Evolutionary conservation across 2,888 invertebrate genomes (phyloP).

Genomic region (Lepetodrilus schrolli): DNA sequence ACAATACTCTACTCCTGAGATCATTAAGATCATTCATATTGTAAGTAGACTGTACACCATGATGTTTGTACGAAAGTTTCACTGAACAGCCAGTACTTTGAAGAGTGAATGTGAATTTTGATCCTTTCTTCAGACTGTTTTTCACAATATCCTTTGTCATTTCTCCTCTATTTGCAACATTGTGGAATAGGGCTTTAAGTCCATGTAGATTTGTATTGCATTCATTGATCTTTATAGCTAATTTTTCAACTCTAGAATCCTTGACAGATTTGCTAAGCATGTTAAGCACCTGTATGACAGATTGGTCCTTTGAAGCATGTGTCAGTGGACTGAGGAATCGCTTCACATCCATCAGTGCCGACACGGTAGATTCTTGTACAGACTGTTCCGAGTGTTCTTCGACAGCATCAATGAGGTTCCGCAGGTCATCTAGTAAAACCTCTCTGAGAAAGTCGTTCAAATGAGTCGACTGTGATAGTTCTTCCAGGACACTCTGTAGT

Average conservation of each 20-base stretch:
- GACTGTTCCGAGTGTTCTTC: constrained; percentile 57
- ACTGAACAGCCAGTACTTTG: not conserved
- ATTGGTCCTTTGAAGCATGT: constrained; percentile 24
- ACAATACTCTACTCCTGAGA: constrained; percentile 23
- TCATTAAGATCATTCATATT: constrained; percentile 11
- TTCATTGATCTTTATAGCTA: constrained; percentile 11
- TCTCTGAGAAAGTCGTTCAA: constrained; percentile 42
- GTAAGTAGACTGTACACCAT: not conserved
- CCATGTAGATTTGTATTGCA: constrained; percentile 19
- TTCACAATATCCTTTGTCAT: constrained; percentile 17
- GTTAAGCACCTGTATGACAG: constrained; percentile 28
- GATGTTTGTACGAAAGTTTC: not conserved
- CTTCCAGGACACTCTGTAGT: constrained; percentile 34
- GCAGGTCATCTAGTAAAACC: constrained; percentile 50
- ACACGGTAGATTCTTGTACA: constrained; percentile 52
- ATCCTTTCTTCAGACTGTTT: constrained; percentile 1
- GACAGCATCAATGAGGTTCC: constrained; percentile 56
- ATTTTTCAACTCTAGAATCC: not conserved
- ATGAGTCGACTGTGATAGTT: constrained; percentile 29
- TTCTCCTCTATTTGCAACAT: constrained; percentile 27
- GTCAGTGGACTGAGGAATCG: constrained; percentile 37
- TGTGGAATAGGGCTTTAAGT: not conserved
- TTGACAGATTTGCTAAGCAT: constrained; percentile 8
- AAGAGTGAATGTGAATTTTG: constrained; percentile 10
- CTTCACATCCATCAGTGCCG: constrained; percentile 49